These are phyloP conservation scores for Hypena proboscidalis DNA, from an alignment of 2,888 invertebrate genomes.

Conservation along the genomic window DNA sequence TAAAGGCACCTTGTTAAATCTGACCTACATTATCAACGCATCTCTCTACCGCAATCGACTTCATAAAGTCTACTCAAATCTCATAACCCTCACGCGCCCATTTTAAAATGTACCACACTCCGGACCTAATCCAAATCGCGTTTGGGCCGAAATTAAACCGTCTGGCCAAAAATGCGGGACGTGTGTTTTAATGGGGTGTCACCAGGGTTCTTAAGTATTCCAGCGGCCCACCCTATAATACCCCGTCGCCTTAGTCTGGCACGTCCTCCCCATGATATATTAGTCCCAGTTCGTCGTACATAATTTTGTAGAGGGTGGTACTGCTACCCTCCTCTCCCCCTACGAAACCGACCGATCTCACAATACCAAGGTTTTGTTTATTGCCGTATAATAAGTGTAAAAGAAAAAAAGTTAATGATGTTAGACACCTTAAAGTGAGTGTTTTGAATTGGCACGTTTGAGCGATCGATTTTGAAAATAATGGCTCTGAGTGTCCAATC, in stretches of 20 bases:
- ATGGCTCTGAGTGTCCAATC: conserved; percentile 4
- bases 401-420: conserved; percentile 53
- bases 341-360: conserved; percentile 72
- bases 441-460: conserved; percentile 23
- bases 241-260: conserved; percentile 84
- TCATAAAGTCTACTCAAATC: conserved; percentile 32
- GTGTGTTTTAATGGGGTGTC: conserved; percentile 85
- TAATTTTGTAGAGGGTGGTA: conserved; percentile 82
- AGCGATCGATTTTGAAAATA: conserved; percentile 19
- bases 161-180: conserved; percentile 81
- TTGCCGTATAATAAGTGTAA: conserved; percentile 72
- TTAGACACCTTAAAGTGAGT: conserved; percentile 33
- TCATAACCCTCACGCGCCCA: conserved; percentile 34
- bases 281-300: conserved; percentile 86
- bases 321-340: conserved; percentile 64
- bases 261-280: conserved; percentile 85
- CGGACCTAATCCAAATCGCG: conserved; percentile 56
- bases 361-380: conserved; percentile 83
- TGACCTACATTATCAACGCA: conserved; percentile 19
- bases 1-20: conserved; percentile 25
- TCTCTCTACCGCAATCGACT: conserved; percentile 10
- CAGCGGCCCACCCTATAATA: conserved; percentile 82
- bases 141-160: conserved; percentile 77
- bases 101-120: conserved; percentile 42
- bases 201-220: conserved; percentile 85